These are phyloP conservation scores for Steatornis caripensis DNA, from an alignment of 2,113 vertebrate genomes.

Conservation along the genomic window DNA sequence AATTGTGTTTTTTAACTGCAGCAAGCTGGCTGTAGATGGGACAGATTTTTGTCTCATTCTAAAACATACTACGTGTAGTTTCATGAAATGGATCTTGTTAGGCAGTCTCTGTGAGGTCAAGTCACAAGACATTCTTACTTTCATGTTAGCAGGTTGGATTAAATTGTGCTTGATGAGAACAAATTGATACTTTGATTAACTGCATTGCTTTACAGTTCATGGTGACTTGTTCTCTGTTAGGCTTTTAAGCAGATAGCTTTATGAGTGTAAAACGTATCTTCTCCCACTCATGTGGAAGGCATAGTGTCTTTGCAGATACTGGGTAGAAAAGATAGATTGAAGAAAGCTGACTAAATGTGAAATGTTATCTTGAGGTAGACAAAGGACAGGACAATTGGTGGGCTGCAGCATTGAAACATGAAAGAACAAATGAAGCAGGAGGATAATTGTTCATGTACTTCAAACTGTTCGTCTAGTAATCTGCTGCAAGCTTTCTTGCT, in stretches of 20 bases:
- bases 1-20: not conserved
- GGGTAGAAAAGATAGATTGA: not conserved
- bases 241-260: constrained; percentile 19
- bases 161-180: constrained; percentile 23
- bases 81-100: not conserved
- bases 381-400: not conserved
- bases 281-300: not conserved
- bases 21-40: not conserved
- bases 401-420: not conserved
- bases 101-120: not conserved
- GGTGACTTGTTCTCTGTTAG: not conserved
- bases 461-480: not conserved
- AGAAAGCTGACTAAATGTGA: not conserved
- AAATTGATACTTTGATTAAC: constrained; percentile 48
- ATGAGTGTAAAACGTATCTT: not conserved
- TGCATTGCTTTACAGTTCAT: not conserved
- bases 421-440: not conserved
- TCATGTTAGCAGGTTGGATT: not conserved
- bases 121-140: not conserved
- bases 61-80: not conserved
- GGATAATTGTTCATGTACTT: not conserved
- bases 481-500: not conserved
- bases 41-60: not conserved
- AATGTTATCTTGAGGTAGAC: not conserved
- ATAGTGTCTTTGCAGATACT: not conserved